Percentiles rank a stretch among this genome's conserved stretches.
These are phyloP conservation scores for Dorcus hopei DNA, from an alignment of 2,888 invertebrate genomes.

Conservation along the genomic window DNA sequence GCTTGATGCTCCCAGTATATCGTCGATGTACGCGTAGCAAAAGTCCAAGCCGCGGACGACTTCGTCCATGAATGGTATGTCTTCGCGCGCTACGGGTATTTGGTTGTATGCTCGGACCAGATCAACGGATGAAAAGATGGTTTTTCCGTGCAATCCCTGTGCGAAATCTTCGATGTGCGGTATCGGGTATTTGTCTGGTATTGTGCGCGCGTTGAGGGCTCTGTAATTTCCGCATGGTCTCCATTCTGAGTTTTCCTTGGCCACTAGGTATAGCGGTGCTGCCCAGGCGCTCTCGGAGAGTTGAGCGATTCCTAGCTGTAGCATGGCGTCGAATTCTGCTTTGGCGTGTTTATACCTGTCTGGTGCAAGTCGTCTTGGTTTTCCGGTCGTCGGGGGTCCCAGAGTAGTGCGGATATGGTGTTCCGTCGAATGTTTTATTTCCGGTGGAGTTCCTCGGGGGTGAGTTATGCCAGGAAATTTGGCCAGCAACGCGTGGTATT, in stretches of 20 bases:
- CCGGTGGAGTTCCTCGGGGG: background rate
- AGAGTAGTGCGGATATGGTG: conserved; percentile 4
- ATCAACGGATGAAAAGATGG: conserved; percentile 36
- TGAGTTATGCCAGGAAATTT: background rate
- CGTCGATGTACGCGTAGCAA: conserved; percentile 29
- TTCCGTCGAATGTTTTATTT: background rate
- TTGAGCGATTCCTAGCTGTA: conserved; percentile 27
- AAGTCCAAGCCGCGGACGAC: conserved; percentile 34
- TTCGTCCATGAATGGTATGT: conserved; percentile 43
- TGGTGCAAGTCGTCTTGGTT: conserved; percentile 10
- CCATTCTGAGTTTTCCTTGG: conserved; percentile 35
- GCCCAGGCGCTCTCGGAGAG: conserved; percentile 33
- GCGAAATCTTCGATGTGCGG: conserved; percentile 39
- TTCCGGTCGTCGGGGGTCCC: background rate
- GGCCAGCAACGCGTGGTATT: no score
- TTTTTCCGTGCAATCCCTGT: conserved; percentile 28
- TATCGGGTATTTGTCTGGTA: conserved; percentile 48
- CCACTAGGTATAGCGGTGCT: conserved; percentile 36
- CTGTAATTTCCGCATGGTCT: conserved; percentile 43
- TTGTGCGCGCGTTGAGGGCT: conserved; percentile 41
- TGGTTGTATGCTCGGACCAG: no score
- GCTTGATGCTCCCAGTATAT: conserved; percentile 27
- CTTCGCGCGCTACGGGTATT: no score
- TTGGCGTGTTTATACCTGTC: conserved; percentile 2
- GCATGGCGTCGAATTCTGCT: no score